phyloP scores from a whole-genome alignment of 1,140 invertebrate species.

The Eumeta japonica region DNA sequence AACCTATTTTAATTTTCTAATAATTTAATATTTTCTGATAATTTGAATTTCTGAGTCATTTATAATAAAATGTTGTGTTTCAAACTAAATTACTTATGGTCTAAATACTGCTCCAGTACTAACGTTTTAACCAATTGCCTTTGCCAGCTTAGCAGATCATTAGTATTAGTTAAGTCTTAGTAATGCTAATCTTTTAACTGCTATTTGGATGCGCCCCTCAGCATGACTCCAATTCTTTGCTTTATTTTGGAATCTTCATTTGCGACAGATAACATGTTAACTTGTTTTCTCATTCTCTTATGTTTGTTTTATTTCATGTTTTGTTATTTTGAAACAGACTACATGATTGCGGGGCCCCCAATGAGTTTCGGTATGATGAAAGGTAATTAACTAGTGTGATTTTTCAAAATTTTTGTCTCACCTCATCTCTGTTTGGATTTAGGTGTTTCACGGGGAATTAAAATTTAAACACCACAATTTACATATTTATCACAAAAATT shows the following conservation, averaged over 20 bases:
- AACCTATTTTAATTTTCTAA: no score
- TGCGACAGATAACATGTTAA: constrained; percentile 1
- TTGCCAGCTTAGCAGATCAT: constrained; percentile 39
- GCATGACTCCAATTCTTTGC: constrained; percentile 45
- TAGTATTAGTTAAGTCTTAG: constrained; percentile 24
- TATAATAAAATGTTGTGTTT: no score
- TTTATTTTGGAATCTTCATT: constrained; percentile 20
- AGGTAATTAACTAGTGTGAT: constrained; percentile 61
- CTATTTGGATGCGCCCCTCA: constrained; percentile 22
- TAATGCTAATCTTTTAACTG: constrained; percentile 47
- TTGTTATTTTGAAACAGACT: constrained; percentile 64
- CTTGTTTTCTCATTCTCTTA: constrained; percentile 26
- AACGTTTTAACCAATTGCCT: no score
- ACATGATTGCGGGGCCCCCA: constrained; percentile 70
- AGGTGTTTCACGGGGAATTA: constrained; percentile 40
- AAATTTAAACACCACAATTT: constrained; percentile 12
- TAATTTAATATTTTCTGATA: no score
- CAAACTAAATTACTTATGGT: no score
- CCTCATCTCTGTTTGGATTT: constrained; percentile 28
- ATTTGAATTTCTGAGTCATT: no score
- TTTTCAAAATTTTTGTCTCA: constrained; percentile 44
- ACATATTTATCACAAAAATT: constrained; percentile 26
- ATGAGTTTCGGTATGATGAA: constrained; percentile 77
- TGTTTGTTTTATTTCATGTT: constrained; percentile 65
- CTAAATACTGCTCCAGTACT: no score